These are phyloP conservation scores for Orestias chungarensis DNA, from an alignment of 2,797 vertebrate genomes.

Conservation along the genomic window DNA sequence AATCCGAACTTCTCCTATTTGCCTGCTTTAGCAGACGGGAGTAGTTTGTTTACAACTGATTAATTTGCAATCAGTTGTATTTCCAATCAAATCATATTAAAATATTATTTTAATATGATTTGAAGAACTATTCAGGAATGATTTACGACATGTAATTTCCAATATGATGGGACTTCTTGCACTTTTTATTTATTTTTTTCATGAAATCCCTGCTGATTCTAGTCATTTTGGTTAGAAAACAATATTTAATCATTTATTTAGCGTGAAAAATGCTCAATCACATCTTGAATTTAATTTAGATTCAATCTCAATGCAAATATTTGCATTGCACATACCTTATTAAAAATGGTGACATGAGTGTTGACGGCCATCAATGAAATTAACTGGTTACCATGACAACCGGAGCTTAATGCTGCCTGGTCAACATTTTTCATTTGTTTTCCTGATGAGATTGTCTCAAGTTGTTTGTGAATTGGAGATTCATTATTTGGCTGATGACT, in stretches of 20 bases:
- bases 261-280: not conserved
- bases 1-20: not conserved
- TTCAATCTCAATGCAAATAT: conserved; percentile 8
- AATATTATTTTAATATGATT: not conserved
- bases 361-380: conserved; percentile 15
- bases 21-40: not conserved
- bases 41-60: not conserved
- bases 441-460: conserved; percentile 31
- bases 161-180: not conserved
- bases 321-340: conserved; percentile 49
- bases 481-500: not conserved
- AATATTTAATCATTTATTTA: no score
- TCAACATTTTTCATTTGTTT: conserved; percentile 38
- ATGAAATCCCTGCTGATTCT: not conserved
- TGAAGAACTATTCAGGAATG: not conserved
- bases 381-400: conserved; percentile 12
- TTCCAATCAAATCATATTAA: not conserved
- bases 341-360: not conserved
- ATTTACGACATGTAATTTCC: not conserved
- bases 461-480: conserved; percentile 1
- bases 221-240: no score
- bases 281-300: conserved; percentile 19
- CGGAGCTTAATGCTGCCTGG: conserved; percentile 38
- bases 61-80: not conserved
- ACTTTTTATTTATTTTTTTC: not conserved